A percentile compares a stretch with the other conserved stretches of the same genome.
These are phyloP conservation scores for Lithobates pipiens DNA, from an alignment of 2,797 vertebrate species.

Conservation along the genomic window DNA sequence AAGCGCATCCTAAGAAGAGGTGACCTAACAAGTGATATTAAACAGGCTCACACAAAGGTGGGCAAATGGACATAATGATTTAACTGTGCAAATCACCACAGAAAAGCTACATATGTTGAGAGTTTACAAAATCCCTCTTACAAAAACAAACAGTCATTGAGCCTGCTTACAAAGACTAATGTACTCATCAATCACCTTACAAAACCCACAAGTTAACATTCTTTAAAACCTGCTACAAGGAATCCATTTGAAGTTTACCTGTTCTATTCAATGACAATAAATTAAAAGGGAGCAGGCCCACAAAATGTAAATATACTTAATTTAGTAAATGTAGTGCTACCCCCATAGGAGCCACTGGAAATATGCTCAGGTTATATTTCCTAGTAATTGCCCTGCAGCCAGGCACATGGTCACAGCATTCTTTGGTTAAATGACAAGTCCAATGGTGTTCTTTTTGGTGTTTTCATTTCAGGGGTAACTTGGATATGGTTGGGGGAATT, in stretches of 20 bases:
- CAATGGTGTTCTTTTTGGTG: too few relatives aligned
- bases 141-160: neutral
- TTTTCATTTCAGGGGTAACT: too few relatives aligned
- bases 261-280: neutral
- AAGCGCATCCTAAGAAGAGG: neutral
- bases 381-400: too few relatives aligned
- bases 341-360: too few relatives aligned
- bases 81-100: neutral
- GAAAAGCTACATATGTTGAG: neutral
- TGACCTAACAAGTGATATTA: neutral
- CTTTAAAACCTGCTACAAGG: too few relatives aligned
- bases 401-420: too few relatives aligned
- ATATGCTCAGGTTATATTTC: too few relatives aligned
- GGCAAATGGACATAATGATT: neutral
- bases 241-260: neutral
- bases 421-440: too few relatives aligned
- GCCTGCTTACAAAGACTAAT: neutral
- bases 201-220: neutral
- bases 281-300: neutral
- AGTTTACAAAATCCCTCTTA: neutral
- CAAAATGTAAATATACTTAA: slow-evolving; percentile 15
- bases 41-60: neutral
- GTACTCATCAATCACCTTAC: neutral
- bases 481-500: too few relatives aligned
- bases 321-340: too few relatives aligned